A percentile compares a stretch with the other conserved stretches of the same genome.
phyloP scores from a whole-genome alignment of 2,797 vertebrate genomes.

The Neostethus bicornis region DNA sequence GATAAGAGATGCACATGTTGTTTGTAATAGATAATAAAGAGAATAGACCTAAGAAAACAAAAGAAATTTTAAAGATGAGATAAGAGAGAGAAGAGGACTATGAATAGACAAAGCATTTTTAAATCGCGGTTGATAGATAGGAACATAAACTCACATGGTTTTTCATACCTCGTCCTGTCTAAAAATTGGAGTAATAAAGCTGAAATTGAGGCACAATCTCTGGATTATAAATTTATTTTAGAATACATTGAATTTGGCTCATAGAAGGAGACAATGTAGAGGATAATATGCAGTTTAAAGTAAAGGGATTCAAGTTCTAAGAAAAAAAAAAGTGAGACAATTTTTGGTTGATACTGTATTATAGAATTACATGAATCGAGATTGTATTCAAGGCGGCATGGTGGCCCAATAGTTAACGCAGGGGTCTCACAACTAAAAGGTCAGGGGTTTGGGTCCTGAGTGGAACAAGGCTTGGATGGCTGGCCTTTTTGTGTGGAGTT shows the following conservation, averaged over 20 bases:
- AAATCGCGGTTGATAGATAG: not conserved
- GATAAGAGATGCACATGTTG: conserved; percentile 60
- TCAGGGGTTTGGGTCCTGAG: no score
- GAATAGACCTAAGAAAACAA: not conserved
- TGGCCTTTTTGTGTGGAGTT: no score
- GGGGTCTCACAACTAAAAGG: no score
- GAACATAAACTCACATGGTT: conserved; percentile 18
- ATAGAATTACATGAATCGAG: no score
- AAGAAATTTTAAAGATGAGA: conserved; percentile 13
- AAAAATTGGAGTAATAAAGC: conserved; percentile 1
- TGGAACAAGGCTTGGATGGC: no score
- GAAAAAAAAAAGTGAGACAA: no score
- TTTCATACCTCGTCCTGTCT: conserved; percentile 34
- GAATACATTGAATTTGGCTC: not conserved
- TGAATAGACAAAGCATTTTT: conserved; percentile 10
- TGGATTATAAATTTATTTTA: conserved; percentile 11
- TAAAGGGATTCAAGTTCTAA: no score
- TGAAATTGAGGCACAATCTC: conserved; percentile 28
- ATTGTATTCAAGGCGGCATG: no score
- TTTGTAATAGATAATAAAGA: conserved; percentile 1
- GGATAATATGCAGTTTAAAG: no score
- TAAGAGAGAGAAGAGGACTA: conserved; percentile 12
- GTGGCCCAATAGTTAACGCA: no score
- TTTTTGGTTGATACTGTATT: no score
- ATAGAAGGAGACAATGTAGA: not conserved